A percentile compares a stretch with the other conserved stretches of the same genome.
These are phyloP conservation scores for Phyllotreta striolata DNA, from an alignment of 2,888 invertebrate species.

Conservation along the genomic window DNA sequence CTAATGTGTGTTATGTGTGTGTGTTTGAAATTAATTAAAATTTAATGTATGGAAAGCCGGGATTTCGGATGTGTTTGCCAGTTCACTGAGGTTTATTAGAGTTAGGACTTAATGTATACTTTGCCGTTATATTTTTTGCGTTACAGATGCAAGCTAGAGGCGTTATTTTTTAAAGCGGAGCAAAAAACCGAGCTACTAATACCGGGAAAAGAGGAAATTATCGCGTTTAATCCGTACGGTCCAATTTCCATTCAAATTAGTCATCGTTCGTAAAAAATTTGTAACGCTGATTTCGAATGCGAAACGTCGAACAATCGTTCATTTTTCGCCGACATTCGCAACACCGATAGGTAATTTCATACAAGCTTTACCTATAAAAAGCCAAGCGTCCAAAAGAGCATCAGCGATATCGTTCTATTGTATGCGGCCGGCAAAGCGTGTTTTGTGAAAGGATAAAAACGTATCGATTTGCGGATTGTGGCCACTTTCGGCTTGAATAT, in stretches of 20 bases:
- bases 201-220: too few species aligned
- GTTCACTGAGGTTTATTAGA: conserved; percentile 39
- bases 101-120: conserved; percentile 31
- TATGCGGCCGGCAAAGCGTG: conserved; percentile 24
- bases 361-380: conserved; percentile 9
- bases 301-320: too few species aligned
- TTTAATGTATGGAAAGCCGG: conserved; percentile 41
- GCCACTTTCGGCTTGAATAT: conserved; percentile 46
- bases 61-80: conserved; percentile 38
- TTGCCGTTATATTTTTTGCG: conserved; percentile 28
- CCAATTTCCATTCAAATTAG: too few species aligned
- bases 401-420: conserved; percentile 17
- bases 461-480: conserved; percentile 39
- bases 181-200: not conserved
- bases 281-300: too few species aligned
- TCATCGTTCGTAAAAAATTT: too few species aligned
- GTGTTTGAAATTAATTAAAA: conserved; percentile 47
- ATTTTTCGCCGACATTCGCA: conserved; percentile 1
- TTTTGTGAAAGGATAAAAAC: conserved; percentile 38
- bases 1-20: conserved; percentile 43
- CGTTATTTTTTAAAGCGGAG: conserved; percentile 8
- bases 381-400: conserved; percentile 4
- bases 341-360: conserved; percentile 8
- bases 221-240: too few species aligned
- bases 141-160: conserved; percentile 6